Conservation (phyloP, 2,888 invertebrate species). For the Barypeithes pellucidus region DNA sequence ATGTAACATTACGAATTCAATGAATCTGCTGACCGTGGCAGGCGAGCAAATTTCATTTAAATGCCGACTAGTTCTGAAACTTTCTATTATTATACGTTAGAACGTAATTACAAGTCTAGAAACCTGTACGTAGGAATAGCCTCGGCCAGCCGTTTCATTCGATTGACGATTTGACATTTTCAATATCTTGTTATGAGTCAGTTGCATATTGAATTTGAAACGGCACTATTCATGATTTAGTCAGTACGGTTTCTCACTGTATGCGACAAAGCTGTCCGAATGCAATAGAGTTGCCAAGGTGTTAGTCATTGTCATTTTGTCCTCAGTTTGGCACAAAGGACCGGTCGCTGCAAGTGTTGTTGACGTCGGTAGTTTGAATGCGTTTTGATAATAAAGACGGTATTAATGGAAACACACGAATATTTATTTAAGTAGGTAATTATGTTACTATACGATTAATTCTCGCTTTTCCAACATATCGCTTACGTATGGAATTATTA, state of each 20-base stretch:
- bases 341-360: conserved; percentile 27
- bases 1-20: conserved; percentile 44
- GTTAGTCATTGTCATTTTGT: conserved; percentile 30
- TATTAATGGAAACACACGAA: background rate
- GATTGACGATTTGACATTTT: conserved; percentile 62
- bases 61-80: conserved; percentile 49
- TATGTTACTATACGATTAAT: no score
- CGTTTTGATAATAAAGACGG: background rate
- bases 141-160: conserved; percentile 44
- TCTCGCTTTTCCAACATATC: no score
- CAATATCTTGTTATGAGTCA: conserved; percentile 63
- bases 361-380: background rate
- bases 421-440: no score
- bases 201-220: conserved; percentile 60
- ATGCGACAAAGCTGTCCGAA: conserved; percentile 36
- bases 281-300: conserved; percentile 43
- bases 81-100: conserved; percentile 53
- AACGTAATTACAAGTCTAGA: conserved; percentile 54
- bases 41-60: conserved; percentile 51
- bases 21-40: conserved; percentile 50
- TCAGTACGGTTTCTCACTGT: conserved; percentile 12
- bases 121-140: conserved; percentile 49
- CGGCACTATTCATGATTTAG: conserved; percentile 45
- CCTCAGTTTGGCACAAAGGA: conserved; percentile 26
- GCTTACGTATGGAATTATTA: no score